phyloP scores from a whole-genome alignment of 2,888 invertebrate species.

The Diarsia mendica region DNA sequence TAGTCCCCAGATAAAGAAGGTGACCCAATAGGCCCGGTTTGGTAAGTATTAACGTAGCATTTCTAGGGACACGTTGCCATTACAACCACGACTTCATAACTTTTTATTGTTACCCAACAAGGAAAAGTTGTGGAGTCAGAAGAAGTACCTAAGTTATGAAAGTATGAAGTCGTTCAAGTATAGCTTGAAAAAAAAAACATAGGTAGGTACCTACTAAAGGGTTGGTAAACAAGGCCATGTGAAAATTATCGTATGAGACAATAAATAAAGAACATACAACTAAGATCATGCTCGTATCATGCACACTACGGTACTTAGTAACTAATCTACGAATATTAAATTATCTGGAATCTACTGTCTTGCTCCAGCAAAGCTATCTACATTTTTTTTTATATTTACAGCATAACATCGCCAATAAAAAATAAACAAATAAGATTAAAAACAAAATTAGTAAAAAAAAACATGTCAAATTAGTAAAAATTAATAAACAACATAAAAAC shows the following conservation, averaged over 20 bases:
- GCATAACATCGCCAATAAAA: slow-evolving; percentile 21
- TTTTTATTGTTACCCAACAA: too few species aligned
- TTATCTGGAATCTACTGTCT: slow-evolving; percentile 1
- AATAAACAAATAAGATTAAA: slow-evolving; percentile 26
- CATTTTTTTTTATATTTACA: slow-evolving; percentile 21
- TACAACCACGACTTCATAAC: too few species aligned
- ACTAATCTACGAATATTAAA: slow-evolving; percentile 15
- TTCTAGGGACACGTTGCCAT: background rate
- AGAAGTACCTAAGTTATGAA: too few species aligned
- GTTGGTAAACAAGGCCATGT: background rate
- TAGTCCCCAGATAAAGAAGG: background rate
- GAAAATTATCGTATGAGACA: background rate
- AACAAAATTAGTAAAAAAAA: slow-evolving; percentile 62
- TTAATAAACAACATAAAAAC: slow-evolving; percentile 67
- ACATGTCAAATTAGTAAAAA: slow-evolving; percentile 67
- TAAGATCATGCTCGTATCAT: slow-evolving; percentile 56
- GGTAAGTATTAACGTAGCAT: too few species aligned
- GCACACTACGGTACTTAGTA: slow-evolving; percentile 42
- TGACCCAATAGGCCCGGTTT: too few species aligned
- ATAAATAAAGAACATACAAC: slow-evolving; percentile 18
- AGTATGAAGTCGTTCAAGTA: background rate
- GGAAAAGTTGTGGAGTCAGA: too few species aligned
- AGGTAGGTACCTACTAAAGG: too few species aligned
- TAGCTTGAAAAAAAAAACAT: background rate
- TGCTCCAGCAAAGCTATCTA: slow-evolving; percentile 37